Percentiles rank a stretch among this genome's conserved stretches.
These are phyloP conservation scores for Hololepta plana DNA, from an alignment of 2,888 invertebrate genomes.

Conservation along the genomic window DNA sequence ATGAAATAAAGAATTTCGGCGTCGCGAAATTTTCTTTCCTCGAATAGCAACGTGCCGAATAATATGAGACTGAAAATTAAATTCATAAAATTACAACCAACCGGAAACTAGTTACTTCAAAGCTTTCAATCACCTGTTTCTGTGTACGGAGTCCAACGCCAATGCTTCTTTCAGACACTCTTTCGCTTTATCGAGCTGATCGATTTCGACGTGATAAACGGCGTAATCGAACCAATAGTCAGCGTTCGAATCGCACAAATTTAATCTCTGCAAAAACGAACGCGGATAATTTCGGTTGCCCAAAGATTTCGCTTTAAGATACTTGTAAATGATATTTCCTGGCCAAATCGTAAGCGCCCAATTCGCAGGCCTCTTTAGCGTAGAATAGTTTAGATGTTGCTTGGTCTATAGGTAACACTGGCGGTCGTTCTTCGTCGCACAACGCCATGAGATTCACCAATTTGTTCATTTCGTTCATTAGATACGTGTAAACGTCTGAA, in stretches of 20 bases:
- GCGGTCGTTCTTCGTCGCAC: conserved; percentile 7
- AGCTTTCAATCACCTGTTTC: conserved; percentile 16
- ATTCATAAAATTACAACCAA: too few relatives aligned
- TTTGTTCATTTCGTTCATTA: conserved; percentile 19
- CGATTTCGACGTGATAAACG: conserved; percentile 17
- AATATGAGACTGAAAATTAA: too few relatives aligned
- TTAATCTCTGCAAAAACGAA: conserved; percentile 16
- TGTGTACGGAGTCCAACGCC: conserved; percentile 14
- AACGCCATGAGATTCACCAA: conserved; percentile 15
- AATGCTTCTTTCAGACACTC: conserved; percentile 22
- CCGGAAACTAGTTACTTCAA: too few relatives aligned
- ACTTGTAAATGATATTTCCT: conserved; percentile 21
- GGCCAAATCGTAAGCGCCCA: conserved; percentile 16
- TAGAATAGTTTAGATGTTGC: conserved; percentile 11
- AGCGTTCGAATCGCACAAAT: conserved; percentile 14
- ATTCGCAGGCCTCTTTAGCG: conserved; percentile 22
- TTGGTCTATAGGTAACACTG: conserved; percentile 3
- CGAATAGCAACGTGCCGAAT: too few relatives aligned
- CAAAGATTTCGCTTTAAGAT: conserved; percentile 5
- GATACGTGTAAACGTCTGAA: conserved; percentile 17
- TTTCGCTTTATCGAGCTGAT: conserved; percentile 17
- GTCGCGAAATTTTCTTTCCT: too few relatives aligned
- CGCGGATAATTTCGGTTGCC: too few relatives aligned
- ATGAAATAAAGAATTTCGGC: too few relatives aligned
- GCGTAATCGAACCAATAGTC: conserved; percentile 24